phyloP scores from a whole-genome alignment of 2,113 vertebrate species.

The Erythrolamprus reginae region DNA sequence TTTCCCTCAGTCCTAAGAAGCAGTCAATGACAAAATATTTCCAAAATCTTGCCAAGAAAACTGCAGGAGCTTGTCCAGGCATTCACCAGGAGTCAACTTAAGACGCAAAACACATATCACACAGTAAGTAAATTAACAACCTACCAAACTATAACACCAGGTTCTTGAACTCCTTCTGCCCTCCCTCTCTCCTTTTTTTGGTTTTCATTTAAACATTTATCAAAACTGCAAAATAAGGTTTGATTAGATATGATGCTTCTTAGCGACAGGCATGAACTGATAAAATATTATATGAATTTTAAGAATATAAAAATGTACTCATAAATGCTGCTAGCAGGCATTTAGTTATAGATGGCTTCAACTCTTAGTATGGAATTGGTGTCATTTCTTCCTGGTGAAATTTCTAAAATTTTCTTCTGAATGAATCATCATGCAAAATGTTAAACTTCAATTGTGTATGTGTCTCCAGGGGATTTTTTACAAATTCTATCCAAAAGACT shows the following conservation, averaged over 20 bases:
- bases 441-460: not conserved
- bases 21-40: not conserved
- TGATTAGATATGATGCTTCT: not conserved
- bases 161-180: not conserved
- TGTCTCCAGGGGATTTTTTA: not conserved
- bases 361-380: accelerated
- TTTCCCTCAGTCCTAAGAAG: not conserved
- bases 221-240: not conserved
- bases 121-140: not conserved
- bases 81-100: not conserved
- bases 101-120: not conserved
- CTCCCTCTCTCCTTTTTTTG: not conserved
- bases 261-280: not conserved
- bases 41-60: not conserved
- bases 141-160: accelerated
- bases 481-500: not conserved
- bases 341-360: not conserved
- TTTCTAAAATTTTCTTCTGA: not conserved
- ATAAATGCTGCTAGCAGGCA: not conserved
- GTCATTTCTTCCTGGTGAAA: accelerated
- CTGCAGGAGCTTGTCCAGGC: not conserved
- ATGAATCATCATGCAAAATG: not conserved
- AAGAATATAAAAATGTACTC: not conserved
- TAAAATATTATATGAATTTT: not conserved
- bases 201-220: not conserved